A percentile compares a stretch with the other conserved stretches of the same genome.
Conservation (phyloP, 2,113 vertebrate genomes). For the Protobothrops mucrosquamatus region DNA sequence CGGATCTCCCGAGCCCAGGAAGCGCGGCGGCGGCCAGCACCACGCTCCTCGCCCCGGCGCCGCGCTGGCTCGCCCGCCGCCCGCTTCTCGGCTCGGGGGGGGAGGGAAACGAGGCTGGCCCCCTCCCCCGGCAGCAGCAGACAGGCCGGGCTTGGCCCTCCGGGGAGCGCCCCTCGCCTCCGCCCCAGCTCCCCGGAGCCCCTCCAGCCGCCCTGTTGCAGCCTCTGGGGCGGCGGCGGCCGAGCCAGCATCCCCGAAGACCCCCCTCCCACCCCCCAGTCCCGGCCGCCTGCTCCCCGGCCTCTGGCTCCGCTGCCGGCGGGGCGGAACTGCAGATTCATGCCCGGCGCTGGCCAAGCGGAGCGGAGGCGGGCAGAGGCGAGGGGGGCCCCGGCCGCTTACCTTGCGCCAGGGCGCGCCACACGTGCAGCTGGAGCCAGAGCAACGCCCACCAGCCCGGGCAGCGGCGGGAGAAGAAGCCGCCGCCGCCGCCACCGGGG, state of each 20-base stretch:
- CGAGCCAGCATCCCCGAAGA: not conserved
- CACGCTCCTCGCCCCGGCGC: not conserved
- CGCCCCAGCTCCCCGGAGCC: not conserved
- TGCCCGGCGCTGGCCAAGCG: conserved; percentile 13
- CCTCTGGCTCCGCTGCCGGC: conserved; percentile 13
- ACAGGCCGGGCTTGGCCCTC: not conserved
- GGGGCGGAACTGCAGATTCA: not conserved
- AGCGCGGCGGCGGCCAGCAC: not conserved
- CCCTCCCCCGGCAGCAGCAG: no score
- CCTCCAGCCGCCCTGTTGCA: not conserved
- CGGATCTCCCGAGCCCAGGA: not conserved
- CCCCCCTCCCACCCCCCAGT: not conserved
- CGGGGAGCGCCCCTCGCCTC: not conserved
- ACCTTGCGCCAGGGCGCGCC: conserved; percentile 82
- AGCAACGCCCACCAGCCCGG: conserved; percentile 80
- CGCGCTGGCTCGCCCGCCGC: not conserved
- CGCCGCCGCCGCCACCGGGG: conserved; percentile 29
- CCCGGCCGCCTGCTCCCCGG: not conserved
- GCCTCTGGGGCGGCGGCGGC: not conserved
- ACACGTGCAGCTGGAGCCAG: conserved; percentile 79
- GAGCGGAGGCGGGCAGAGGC: conserved; percentile 11
- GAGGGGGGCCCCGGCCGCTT: conserved; percentile 46
- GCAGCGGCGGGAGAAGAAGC: conserved; percentile 51
- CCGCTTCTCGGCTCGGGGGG: not conserved
- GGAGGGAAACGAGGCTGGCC: not conserved